Conservation (phyloP, 2,113 vertebrate genomes). For the Microtus ochrogaster region DNA sequence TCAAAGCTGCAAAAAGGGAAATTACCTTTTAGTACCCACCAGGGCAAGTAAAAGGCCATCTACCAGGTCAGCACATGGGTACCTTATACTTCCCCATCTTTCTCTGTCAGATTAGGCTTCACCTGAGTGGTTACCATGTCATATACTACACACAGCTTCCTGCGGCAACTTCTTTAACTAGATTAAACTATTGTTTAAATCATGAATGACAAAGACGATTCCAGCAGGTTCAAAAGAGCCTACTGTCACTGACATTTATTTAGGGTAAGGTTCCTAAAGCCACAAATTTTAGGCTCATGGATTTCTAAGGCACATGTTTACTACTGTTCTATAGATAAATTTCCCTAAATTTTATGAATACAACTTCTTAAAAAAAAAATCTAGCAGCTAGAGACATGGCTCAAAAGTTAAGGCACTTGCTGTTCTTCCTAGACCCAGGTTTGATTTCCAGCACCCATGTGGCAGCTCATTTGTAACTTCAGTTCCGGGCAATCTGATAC, state of each 20-base stretch:
- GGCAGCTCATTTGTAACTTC: background rate
- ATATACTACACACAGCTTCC: background rate
- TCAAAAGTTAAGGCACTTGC: background rate
- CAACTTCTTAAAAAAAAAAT: background rate
- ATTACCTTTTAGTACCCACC: background rate
- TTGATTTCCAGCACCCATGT: background rate
- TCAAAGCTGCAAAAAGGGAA: background rate
- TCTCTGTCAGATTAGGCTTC: background rate
- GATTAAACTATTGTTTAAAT: background rate
- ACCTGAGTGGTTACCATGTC: background rate
- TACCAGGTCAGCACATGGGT: background rate
- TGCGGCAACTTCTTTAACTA: background rate
- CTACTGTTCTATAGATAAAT: slow-evolving; percentile 5
- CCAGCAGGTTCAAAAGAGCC: background rate
- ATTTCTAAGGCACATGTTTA: slow-evolving; percentile 52
- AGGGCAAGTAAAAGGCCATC: background rate
- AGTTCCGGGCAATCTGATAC: background rate
- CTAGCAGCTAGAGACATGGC: background rate
- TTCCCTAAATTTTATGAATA: slow-evolving; percentile 37
- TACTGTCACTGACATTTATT: background rate
- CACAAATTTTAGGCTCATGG: background rate
- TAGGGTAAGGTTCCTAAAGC: background rate
- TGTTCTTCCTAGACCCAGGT: background rate
- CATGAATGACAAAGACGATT: background rate
- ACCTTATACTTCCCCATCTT: background rate